phyloP scores from a whole-genome alignment of 1,140 invertebrate genomes.

The Odontomachus brunneus region DNA sequence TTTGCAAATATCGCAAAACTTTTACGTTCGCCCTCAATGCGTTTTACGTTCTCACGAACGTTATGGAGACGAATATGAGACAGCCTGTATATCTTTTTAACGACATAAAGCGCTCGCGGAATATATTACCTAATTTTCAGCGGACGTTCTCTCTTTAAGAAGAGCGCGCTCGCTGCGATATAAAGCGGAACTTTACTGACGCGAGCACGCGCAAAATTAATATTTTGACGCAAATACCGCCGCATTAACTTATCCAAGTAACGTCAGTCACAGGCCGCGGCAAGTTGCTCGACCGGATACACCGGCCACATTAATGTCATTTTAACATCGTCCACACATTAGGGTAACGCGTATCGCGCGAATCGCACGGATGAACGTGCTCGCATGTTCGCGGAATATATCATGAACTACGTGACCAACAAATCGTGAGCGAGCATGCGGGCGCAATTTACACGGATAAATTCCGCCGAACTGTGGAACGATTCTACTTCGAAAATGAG shows the following conservation, averaged over 20 bases:
- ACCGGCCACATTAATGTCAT: constrained; percentile 48
- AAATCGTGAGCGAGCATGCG: constrained; percentile 19
- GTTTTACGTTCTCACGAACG: too few species aligned
- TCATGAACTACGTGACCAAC: constrained; percentile 52
- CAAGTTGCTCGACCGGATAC: constrained; percentile 4
- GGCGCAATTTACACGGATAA: constrained; percentile 33
- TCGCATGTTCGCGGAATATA: constrained; percentile 30
- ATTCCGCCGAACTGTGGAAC: constrained; percentile 15
- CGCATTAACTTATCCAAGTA: constrained; percentile 49
- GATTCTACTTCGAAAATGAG: constrained; percentile 20
- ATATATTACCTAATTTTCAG: background rate
- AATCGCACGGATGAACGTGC: constrained; percentile 40
- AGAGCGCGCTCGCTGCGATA: background rate
- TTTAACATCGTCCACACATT: constrained; percentile 53
- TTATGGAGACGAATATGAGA: too few species aligned
- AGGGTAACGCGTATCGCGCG: constrained; percentile 20
- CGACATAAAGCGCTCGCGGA: background rate
- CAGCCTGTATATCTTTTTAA: too few species aligned
- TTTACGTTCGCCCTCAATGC: too few species aligned
- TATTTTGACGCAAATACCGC: constrained; percentile 29
- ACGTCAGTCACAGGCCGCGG: constrained; percentile 19
- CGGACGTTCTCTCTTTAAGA: background rate
- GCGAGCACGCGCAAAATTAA: background rate
- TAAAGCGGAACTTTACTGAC: background rate
- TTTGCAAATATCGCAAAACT: too few species aligned